Base-by-base conservation (phyloP, 2,113 vertebrate species). In the Upupa epops region DNA sequence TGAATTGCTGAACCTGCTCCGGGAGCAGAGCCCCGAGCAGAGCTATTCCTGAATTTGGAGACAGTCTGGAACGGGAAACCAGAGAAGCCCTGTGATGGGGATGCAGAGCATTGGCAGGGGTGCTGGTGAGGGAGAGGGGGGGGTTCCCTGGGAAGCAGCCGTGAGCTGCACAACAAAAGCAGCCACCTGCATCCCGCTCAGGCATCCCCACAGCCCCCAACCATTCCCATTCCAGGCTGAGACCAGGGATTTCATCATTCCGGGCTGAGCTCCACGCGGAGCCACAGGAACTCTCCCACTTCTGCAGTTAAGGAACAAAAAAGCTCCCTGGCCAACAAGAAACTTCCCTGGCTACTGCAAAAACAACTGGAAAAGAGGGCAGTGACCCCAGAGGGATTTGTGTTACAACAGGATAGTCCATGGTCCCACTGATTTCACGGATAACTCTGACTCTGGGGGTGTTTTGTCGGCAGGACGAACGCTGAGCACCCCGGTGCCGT, bases 201-300 rank as follows among this genome's bases (percentile, higher is more conserved):
- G 42, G 1, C 8, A 45, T 2, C 51, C 54, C 40, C 40, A 42
- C 11, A 42, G 40, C 40, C 40, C 40, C 40, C 40, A 11, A 42
- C 40, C 40, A 42, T 42, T 42, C 40, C 40, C 40, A 15, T 42
- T 42, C 40, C 40, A 11, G 40, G 14, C 22, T 59, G 9, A 3
- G 5, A 0, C 13, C 22, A 2, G 1, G 8, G 36, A 2, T 3
- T 5, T 2, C 3, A 19, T 1, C 5, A 7, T 4, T 1, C 3
- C 72, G 37, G 70, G 72, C 77, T 37, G 82, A 28, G 52, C 14
- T 40, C 16, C 8, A 36, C 16, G 17, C 5, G 3, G 36, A 59
- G 64, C 29, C 75, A 17, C 48, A 0, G 8, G 8, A 18, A 17
- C 64, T 13, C 76, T 25, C 2, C 69, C 6, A 13, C 48, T 40